Evolutionary conservation across 2,797 vertebrate species (phyloP).

Genomic region (Sebastes melanostomus): DNA sequence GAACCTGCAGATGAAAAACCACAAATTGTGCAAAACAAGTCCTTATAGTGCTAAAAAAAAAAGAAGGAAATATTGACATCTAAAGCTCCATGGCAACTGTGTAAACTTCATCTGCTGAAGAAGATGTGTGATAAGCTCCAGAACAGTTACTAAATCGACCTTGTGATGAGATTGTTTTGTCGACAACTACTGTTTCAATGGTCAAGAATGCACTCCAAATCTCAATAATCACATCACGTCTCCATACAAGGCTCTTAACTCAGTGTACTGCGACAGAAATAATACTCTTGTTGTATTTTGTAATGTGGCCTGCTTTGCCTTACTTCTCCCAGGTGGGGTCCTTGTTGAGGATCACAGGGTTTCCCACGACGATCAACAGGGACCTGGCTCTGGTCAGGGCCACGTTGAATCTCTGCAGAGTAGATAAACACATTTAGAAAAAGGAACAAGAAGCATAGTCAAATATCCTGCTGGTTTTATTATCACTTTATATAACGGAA

Average conservation of each 20-base stretch:
- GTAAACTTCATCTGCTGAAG: too few relatives aligned
- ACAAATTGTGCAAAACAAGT: background rate
- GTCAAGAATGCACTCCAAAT: background rate
- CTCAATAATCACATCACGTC: background rate
- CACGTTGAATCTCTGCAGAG: conserved; percentile 91
- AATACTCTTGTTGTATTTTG: background rate
- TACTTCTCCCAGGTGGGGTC: conserved; percentile 89
- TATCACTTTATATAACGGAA: background rate
- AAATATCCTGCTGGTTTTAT: background rate
- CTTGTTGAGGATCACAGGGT: conserved; percentile 88
- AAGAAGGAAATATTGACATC: background rate
- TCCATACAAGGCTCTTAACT: background rate
- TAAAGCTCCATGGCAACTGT: background rate
- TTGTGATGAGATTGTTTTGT: background rate
- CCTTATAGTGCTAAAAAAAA: background rate
- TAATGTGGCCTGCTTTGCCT: conserved; percentile 30
- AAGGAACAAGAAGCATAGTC: background rate
- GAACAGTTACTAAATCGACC: background rate
- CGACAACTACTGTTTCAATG: background rate
- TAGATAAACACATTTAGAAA: background rate
- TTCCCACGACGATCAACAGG: conserved; percentile 91
- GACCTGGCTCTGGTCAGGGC: conserved; percentile 93
- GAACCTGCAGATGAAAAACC: conserved; percentile 64
- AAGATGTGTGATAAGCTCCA: background rate
- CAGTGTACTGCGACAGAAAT: background rate